Evolutionary conservation across 1,140 invertebrate genomes (phyloP), one percentile per base, ranked within the genome.

Genomic region (Drosophila nikananu): DNA sequence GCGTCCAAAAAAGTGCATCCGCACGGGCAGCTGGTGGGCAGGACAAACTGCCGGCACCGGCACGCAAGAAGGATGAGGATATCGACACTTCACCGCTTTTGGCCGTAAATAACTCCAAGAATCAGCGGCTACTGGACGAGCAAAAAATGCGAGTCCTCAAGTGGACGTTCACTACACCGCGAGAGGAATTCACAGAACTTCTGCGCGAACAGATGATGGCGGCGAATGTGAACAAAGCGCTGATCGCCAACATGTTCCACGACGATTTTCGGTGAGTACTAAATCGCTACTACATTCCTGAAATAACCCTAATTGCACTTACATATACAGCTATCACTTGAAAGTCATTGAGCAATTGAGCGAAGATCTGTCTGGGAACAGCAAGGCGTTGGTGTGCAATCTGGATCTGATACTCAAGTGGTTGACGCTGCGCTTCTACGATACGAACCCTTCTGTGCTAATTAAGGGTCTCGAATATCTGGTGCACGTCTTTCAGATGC

Each of bases 381-480:
- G 95, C 17, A 95, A 96, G 86, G 97, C 97, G 7, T 94, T 98
- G 23, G 95, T 98, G 32, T 96, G 96, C 15, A 99, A 99, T 94
- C 94, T 99, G 60, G 99, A 99, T 94, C 94, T 99, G 44, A 96
- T 99, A 66, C 94, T 99, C 13, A 99, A 99, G 93, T 99, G 99
- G 99, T 92, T 99, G 68, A 99, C 98, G 0, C 93, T 99, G 17
- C 94, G 98, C 75, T 99, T 99, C 93, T 99, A 99, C 86, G 99
- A 99, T 94, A 99, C 99, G 12, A 99, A 99, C 94, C 98, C 99
- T 21, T 98, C 98, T 27, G 98, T 99, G 32, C 94, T 99, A 35
- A 94, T 99, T 58, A 98, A 98, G 95, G 97, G 97, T 49, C 94
- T 99, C 55, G 98, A 99, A 80, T 99, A 99, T 94, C 94, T 99